Base-by-base conservation (phyloP, 1,140 invertebrate genomes). In the Homarus americanus region DNA sequence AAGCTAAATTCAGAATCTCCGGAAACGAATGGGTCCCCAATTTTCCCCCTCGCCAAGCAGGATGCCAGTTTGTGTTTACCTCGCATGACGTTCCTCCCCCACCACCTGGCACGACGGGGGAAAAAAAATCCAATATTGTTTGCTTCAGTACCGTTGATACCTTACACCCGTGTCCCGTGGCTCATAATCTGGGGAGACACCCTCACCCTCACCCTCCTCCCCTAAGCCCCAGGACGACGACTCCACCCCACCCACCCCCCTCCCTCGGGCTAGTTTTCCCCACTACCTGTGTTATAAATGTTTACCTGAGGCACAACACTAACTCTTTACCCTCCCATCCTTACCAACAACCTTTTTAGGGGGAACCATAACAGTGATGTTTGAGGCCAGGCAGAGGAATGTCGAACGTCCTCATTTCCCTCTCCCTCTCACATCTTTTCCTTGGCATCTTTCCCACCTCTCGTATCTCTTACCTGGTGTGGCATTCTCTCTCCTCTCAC, bases 41-140 rank as follows among this genome's bases (percentile, higher is more conserved):
- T 41, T 79, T 79, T 49, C 24, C n/a, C 76, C 76, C 40, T 44
- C 76, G 17, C 40, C 76, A 15, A 44, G 40, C 2, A 44, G 34
- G 63, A 79, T 79, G 76, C 76, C 76, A 79, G 76, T 40, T 24
- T 76, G 75, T 76, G 75, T 76, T 79, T 79, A 79, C 32, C 32
- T 79, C 3, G 40, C 12, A 44, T n/a, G 40, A 49, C 2, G 1
- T 78, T 78, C n/a, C 32, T 78, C 75, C 38, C 15, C 5, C 24
- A 69, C 63, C 63, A 32, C 24, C 63, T 69, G 12, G 9, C 58
- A 49, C 5, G 44, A 49, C 5, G 44, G 15, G n/a, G n/a, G n/a
- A 49, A 49, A 49, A 17, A 17, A 10, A 10, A 49, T 0, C 44
- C 2, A 49, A 17, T 17, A 10, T 49, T 49, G 17, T 49, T 10